phyloP scores from a whole-genome alignment of 2,888 invertebrate species.

The Junonia oenone region DNA sequence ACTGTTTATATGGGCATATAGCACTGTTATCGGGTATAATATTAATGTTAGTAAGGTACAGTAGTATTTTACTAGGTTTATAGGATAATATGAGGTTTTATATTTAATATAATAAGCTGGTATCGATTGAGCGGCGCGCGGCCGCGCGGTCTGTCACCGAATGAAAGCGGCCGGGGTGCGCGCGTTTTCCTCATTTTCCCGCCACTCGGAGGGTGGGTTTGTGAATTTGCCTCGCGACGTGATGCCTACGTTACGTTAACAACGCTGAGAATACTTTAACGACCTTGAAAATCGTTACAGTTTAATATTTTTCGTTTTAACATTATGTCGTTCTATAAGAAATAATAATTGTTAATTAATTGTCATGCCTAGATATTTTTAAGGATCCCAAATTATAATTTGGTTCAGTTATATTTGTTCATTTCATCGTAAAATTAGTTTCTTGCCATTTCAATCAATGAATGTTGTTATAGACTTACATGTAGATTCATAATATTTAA shows the following conservation, averaged over 20 bases:
- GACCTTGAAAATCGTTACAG: slow-evolving; percentile 7
- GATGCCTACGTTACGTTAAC: slow-evolving; percentile 18
- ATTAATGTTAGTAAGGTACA: not conserved
- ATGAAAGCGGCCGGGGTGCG: slow-evolving; percentile 60
- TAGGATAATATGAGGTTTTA: slow-evolving; percentile 4
- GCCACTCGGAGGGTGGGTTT: slow-evolving; percentile 28
- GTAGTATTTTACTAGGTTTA: not conserved
- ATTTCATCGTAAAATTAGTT: no score
- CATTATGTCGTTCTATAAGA: no score
- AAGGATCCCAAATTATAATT: no score
- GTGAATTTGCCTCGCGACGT: slow-evolving; percentile 14
- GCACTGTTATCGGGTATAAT: slow-evolving; percentile 23
- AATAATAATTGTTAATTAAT: no score
- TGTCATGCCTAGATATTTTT: no score
- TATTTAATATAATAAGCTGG: slow-evolving; percentile 35
- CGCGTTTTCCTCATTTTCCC: slow-evolving; percentile 73
- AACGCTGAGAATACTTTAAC: not conserved
- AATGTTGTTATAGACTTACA: no score
- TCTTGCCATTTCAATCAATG: no score
- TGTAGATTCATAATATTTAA: no score
- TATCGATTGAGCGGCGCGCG: slow-evolving; percentile 72
- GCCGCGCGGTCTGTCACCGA: slow-evolving; percentile 61
- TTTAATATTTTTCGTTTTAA: not conserved
- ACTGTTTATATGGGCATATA: slow-evolving; percentile 23
- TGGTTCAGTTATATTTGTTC: no score